phyloP scores from a whole-genome alignment of 2,888 invertebrate species.

The Ennomos fuscantarius region DNA sequence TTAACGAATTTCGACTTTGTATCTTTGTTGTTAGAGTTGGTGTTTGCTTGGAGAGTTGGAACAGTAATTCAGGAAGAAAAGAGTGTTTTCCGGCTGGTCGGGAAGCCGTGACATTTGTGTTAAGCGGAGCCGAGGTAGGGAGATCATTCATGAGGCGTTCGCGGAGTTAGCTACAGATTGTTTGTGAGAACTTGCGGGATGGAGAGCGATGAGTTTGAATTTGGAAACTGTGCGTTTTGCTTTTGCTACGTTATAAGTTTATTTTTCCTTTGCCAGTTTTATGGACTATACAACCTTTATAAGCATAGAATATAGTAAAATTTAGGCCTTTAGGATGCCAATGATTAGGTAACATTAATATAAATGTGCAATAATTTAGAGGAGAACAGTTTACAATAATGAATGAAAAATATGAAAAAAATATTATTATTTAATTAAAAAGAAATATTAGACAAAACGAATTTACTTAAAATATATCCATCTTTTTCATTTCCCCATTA shows the following conservation, averaged over 20 bases:
- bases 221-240: conserved; percentile 22
- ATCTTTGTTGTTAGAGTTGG: conserved; percentile 46
- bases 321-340: too few species aligned
- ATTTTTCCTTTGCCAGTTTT: conserved; percentile 8
- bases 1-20: conserved; percentile 52
- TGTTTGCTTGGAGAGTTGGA: conserved; percentile 49
- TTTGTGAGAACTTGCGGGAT: conserved; percentile 61
- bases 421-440: too few species aligned
- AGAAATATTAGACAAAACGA: too few species aligned
- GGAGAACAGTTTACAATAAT: not conserved
- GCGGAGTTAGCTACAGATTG: conserved; percentile 58
- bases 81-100: conserved; percentile 83
- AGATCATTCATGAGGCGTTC: conserved; percentile 77
- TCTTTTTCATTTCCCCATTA: too few species aligned
- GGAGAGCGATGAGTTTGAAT: conserved; percentile 30
- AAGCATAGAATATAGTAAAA: too few species aligned
- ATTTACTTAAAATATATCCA: too few species aligned
- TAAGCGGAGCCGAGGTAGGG: conserved; percentile 76
- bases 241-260: conserved; percentile 10
- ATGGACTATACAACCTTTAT: not conserved
- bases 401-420: too few species aligned
- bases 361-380: too few species aligned
- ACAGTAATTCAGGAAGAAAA: conserved; percentile 81
- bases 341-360: too few species aligned
- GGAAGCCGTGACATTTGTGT: conserved; percentile 83